Percentiles rank a stretch among this genome's conserved stretches.
Conservation (phyloP, 2,797 vertebrate species). For the Carcharodon carcharias region DNA sequence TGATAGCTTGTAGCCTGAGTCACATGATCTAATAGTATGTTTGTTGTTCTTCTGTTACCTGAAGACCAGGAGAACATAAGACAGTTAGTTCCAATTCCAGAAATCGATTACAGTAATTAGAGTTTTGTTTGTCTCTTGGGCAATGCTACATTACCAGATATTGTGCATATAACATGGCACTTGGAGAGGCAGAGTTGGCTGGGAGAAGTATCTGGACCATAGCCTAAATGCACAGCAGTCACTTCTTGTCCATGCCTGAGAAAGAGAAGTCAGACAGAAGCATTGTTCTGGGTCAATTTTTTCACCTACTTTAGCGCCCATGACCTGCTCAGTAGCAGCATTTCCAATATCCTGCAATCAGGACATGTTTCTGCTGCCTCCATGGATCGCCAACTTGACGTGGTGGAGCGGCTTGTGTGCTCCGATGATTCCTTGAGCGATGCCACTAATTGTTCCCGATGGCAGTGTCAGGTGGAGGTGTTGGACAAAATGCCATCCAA, state of each 20-base stretch:
- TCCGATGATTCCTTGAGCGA: neutral
- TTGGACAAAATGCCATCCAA: too few relatives aligned
- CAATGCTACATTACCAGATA: neutral
- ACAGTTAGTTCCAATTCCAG: too few relatives aligned
- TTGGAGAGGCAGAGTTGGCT: neutral
- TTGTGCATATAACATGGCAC: neutral
- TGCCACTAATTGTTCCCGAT: neutral
- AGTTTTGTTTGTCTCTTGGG: neutral
- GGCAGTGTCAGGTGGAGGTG: too few relatives aligned
- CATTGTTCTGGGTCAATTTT: neutral
- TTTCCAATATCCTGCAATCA: neutral
- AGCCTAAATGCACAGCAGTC: neutral
- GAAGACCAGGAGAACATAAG: neutral
- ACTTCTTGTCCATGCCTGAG: neutral
- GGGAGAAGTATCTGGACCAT: neutral
- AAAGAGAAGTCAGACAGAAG: neutral
- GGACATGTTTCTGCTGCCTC: neutral
- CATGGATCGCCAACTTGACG: neutral
- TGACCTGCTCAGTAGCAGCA: neutral
- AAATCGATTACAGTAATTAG: neutral
- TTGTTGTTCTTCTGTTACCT: neutral
- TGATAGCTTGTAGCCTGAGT: neutral
- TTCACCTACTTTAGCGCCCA: neutral
- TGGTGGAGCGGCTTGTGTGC: neutral
- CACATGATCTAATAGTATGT: neutral